A percentile compares a stretch with the other conserved stretches of the same genome.
These are phyloP conservation scores for Homarus gammarus DNA, from an alignment of 2,888 invertebrate species.

Conservation along the genomic window DNA sequence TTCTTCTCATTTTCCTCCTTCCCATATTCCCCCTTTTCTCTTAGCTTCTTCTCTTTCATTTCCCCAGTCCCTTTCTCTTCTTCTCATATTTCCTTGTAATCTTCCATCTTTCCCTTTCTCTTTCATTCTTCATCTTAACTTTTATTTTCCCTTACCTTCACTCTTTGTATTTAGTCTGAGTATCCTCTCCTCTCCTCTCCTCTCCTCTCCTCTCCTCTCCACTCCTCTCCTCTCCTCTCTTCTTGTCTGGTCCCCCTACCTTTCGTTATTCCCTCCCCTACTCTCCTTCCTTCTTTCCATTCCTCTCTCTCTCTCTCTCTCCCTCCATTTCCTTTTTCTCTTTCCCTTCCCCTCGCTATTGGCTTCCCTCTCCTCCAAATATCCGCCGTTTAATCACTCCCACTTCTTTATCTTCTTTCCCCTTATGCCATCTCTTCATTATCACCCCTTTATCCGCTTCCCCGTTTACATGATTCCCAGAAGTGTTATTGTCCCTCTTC, in stretches of 20 bases:
- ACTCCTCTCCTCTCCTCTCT: not conserved
- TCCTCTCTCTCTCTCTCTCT: not conserved
- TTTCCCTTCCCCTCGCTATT: not conserved
- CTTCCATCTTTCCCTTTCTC: too few relatives aligned
- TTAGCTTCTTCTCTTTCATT: too few relatives aligned
- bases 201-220: not conserved
- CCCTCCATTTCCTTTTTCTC: not conserved
- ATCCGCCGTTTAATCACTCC: not conserved
- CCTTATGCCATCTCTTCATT: not conserved
- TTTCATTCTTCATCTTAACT: too few relatives aligned
- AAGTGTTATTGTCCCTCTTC: not conserved
- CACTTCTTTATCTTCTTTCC: not conserved
- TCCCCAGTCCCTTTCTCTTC: too few relatives aligned
- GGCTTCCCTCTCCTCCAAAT: too few relatives aligned
- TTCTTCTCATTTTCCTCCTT: too few relatives aligned
- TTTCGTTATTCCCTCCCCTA: not conserved
- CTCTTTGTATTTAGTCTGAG: too few relatives aligned
- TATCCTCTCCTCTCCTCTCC: too few relatives aligned
- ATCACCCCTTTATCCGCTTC: not conserved
- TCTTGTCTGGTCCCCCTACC: not conserved
- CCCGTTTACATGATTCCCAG: not conserved
- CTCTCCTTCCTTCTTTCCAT: too few relatives aligned
- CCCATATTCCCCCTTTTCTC: too few relatives aligned
- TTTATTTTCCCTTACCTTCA: too few relatives aligned
- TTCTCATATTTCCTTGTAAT: too few relatives aligned